These are phyloP conservation scores for Hirundo rustica DNA, from an alignment of 2,797 vertebrate species.

Conservation along the genomic window DNA sequence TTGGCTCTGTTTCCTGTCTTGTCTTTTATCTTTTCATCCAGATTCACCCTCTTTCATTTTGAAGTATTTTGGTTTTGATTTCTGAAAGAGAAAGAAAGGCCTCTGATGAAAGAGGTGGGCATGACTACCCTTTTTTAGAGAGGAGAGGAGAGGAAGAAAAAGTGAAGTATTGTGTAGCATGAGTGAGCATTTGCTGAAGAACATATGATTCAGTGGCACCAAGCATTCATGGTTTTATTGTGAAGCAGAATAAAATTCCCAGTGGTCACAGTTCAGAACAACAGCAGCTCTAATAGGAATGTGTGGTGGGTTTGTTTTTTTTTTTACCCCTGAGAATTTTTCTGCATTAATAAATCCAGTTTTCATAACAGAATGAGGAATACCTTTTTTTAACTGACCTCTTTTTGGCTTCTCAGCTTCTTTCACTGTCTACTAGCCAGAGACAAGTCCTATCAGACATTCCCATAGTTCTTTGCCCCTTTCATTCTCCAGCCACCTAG, in stretches of 20 bases:
- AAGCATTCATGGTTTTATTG: neutral
- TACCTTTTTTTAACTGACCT: constrained; percentile 55
- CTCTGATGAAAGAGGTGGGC: neutral
- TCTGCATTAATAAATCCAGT: constrained; percentile 42
- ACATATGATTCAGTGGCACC: neutral
- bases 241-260: neutral
- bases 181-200: neutral
- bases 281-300: neutral
- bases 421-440: constrained; percentile 42
- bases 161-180: neutral
- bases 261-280: neutral
- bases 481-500: constrained; percentile 2
- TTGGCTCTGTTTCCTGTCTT: neutral
- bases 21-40: neutral
- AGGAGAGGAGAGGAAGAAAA: neutral
- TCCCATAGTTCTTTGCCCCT: constrained; percentile 11
- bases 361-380: constrained; percentile 41
- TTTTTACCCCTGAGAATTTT: neutral
- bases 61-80: neutral
- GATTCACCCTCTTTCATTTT: neutral
- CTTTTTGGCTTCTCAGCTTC: constrained; percentile 58
- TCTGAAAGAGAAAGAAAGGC: neutral
- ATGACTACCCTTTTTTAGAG: neutral
- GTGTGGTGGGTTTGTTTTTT: neutral
- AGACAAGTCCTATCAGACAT: constrained; percentile 42